Conservation (phyloP, 2,888 invertebrate genomes). For the Invenusta paracnida region DNA sequence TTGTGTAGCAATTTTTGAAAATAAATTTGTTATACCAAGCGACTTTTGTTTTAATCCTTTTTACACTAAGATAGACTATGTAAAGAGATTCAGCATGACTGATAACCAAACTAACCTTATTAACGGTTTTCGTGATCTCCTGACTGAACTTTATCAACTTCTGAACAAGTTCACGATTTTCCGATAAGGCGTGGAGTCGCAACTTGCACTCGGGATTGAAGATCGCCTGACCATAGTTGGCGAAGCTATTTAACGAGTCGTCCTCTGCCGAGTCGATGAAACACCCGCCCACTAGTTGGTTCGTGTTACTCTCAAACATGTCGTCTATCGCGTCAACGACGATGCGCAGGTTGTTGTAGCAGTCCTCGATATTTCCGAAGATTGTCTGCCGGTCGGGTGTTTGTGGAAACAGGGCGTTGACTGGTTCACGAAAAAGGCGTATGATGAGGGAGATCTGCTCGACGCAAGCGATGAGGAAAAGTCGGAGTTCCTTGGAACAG, state of each 20-base stretch:
- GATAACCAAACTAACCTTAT: too few relatives aligned
- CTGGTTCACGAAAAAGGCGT: constrained; percentile 9
- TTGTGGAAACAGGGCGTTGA: neutral
- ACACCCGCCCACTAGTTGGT: neutral
- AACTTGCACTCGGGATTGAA: constrained; percentile 10
- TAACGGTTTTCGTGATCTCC: neutral
- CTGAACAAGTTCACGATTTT: neutral
- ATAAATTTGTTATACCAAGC: too few relatives aligned
- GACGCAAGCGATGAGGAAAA: neutral
- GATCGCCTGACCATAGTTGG: neutral
- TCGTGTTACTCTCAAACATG: neutral
- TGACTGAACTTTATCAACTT: neutral
- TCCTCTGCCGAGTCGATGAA: constrained; percentile 7
- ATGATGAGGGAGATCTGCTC: constrained; percentile 13
- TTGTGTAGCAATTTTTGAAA: too few relatives aligned
- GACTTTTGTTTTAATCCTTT: too few relatives aligned
- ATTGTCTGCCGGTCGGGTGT: constrained; percentile 15
- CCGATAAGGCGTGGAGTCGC: neutral
- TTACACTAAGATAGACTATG: too few relatives aligned
- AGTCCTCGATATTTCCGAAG: constrained; percentile 7
- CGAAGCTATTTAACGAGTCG: neutral
- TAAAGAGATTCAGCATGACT: too few relatives aligned
- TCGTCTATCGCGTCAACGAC: neutral
- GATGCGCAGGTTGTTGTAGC: neutral
- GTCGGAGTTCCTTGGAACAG: neutral